Percentiles rank a stretch among this genome's conserved stretches.
Evolutionary conservation across 2,113 vertebrate species (phyloP).

Genomic region (Spheniscus mendiculus): DNA sequence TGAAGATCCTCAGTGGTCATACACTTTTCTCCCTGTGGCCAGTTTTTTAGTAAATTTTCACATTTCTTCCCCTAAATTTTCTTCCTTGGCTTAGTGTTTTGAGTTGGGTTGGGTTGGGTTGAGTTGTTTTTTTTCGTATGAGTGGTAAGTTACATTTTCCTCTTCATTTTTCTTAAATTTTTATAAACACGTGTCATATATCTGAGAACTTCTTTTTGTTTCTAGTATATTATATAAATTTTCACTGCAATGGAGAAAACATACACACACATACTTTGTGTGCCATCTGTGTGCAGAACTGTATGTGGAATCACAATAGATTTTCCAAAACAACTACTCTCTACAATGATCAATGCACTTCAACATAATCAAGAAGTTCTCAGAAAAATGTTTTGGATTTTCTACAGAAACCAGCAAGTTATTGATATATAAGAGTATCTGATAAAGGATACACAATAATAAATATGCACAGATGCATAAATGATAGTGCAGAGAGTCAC

Average conservation of each 20-base stretch:
- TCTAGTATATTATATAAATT: background rate
- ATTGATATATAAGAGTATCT: background rate
- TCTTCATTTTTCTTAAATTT: background rate
- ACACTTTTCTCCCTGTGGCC: background rate
- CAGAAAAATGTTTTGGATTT: background rate
- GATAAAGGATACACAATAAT: background rate
- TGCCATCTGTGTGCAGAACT: background rate
- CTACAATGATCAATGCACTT: background rate
- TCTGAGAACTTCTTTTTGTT: background rate
- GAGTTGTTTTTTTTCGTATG: rapidly evolving
- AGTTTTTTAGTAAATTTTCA: background rate
- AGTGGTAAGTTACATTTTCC: background rate
- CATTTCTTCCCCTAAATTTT: background rate
- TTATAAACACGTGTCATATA: background rate
- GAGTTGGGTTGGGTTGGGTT: rapidly evolving
- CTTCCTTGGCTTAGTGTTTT: background rate
- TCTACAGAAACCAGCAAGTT: background rate
- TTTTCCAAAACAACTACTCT: background rate
- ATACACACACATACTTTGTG: background rate
- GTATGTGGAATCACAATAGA: background rate
- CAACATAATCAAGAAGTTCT: background rate
- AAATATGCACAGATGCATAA: background rate
- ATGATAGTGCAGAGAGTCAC: background rate
- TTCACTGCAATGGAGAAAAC: background rate
- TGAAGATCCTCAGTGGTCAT: background rate